A percentile compares a stretch with the other conserved stretches of the same genome.
phyloP scores from a whole-genome alignment of 2,888 invertebrate species.

The Gerris lacustris region DNA sequence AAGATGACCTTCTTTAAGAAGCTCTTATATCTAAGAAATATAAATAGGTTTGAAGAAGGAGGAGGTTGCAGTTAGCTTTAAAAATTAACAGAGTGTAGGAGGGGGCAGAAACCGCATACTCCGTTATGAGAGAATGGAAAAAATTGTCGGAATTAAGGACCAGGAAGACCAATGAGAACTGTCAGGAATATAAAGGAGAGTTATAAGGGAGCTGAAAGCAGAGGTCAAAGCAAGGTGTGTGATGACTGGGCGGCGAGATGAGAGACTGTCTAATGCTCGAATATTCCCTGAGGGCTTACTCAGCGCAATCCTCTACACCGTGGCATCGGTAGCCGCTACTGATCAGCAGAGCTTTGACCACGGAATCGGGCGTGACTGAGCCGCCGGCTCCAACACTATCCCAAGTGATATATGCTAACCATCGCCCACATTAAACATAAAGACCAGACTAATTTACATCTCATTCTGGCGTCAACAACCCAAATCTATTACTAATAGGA shows the following conservation, averaged over 20 bases:
- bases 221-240: neutral
- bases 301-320: neutral
- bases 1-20: too few species aligned
- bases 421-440: neutral
- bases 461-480: neutral
- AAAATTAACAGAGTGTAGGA: too few species aligned
- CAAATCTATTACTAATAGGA: neutral
- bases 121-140: too few species aligned
- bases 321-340: neutral
- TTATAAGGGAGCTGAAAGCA: neutral
- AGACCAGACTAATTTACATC: neutral
- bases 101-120: too few species aligned
- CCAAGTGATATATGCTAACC: neutral
- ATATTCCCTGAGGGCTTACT: neutral
- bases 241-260: slow-evolving; percentile 3
- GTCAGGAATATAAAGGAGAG: too few species aligned
- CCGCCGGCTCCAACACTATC: neutral
- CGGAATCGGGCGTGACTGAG: neutral
- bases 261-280: neutral
- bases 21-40: too few species aligned
- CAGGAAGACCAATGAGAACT: too few species aligned
- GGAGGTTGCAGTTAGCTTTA: too few species aligned
- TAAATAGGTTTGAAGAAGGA: too few species aligned
- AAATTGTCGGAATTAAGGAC: too few species aligned
- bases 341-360: neutral